Evolutionary conservation across 2,113 vertebrate genomes (phyloP).

Genomic region (Rhegmatorhina hoffmannsi): DNA sequence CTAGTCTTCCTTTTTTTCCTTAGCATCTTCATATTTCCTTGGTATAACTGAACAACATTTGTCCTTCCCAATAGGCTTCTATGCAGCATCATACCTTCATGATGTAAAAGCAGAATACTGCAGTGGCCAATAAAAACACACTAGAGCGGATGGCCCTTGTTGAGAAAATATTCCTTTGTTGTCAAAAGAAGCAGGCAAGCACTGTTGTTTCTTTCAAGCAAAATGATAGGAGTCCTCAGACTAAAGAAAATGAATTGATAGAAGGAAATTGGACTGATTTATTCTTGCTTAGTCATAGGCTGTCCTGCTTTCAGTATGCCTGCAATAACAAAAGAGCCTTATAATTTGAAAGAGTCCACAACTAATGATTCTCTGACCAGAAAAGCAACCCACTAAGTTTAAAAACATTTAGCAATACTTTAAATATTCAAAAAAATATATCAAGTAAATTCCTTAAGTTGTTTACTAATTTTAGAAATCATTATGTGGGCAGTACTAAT

Average conservation of each 20-base stretch:
- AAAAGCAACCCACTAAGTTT: neutral
- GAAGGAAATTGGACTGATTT: neutral
- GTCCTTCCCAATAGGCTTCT: neutral
- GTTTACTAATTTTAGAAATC: neutral
- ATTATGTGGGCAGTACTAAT: neutral
- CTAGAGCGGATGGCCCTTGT: neutral
- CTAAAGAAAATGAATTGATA: neutral
- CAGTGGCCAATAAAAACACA: neutral
- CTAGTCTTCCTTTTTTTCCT: neutral
- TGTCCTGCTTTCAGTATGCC: neutral
- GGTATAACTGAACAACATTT: neutral
- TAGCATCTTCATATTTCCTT: neutral
- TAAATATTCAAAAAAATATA: neutral
- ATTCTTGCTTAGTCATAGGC: slow-evolving; percentile 35
- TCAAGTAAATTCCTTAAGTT: neutral
- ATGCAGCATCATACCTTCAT: neutral
- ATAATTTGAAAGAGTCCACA: neutral
- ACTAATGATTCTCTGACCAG: neutral
- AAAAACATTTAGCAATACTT: neutral
- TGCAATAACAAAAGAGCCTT: neutral
- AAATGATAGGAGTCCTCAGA: neutral
- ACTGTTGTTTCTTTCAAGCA: neutral
- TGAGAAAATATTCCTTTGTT: neutral
- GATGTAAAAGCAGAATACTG: neutral
- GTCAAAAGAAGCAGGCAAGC: neutral